Evolutionary conservation across 2,888 invertebrate genomes (phyloP), one percentile per base, ranked within the genome.

Genomic region (Miltochrista miniata): DNA sequence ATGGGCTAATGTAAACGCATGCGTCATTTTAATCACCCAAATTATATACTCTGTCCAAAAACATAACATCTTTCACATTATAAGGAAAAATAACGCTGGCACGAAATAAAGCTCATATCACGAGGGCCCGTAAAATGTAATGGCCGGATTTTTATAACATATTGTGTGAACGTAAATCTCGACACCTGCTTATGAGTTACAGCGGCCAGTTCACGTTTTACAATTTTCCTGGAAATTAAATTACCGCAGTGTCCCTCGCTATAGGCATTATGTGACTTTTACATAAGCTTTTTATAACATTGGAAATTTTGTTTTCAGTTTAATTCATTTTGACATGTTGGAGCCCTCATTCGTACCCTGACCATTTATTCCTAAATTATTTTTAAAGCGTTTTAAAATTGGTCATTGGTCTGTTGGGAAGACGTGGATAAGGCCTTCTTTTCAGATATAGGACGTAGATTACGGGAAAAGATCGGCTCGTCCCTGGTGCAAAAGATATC

Each of bases 161-260:
- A 83, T 81, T 81, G 81, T 79, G 73, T 60, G 77, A 72, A 70
- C 75, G 72, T 84, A 84, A 81, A 82, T 70, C 78, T 74, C 64
- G 58, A 68, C 81, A 82, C 83, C 82, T 81, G 83, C 78, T 79
- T 80, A 76, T 78, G 80, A 81, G 74, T 77, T 74, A 82, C 70
- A 61, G 45, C 47, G 64, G 59, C 53, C 46, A 63, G 68, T 63
- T 70, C 70, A 59, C 68, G 61, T 61, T 71, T 66, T 70, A 77
- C 76, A 73, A 66, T 75, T 76, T 70, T 66, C 69, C 67, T 42
- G 66, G 67, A 72, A 76, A 80, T 80, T 79, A 79, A 78, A 80
- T 82, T 76, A 76, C 51, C 52, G 45, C 48, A 31, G 18, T 51
- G 45, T 34, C 50, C 12, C 35, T 13, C 15, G 31, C 33, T 34